A percentile compares a stretch with the other conserved stretches of the same genome.
Conservation (phyloP, 2,888 invertebrate genomes). For the Emmelina monodactyla region DNA sequence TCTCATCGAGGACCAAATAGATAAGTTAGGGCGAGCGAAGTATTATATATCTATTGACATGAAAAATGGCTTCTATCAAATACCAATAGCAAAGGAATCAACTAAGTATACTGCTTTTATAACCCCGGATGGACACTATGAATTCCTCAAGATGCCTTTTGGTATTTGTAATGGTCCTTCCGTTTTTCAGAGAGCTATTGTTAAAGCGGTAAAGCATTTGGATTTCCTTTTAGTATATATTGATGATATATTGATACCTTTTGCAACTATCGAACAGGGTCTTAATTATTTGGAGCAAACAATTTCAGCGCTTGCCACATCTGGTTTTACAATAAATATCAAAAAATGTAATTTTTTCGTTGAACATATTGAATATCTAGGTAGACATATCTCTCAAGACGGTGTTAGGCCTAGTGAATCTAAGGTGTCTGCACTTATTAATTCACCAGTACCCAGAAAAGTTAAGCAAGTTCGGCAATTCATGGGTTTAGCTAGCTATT, state of each 20-base stretch:
- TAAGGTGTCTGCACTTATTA: conserved; percentile 14
- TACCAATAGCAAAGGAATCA: conserved; percentile 9
- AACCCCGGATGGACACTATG: conserved; percentile 14
- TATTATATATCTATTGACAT: conserved; percentile 14
- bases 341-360: conserved; percentile 18
- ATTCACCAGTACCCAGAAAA: conserved; percentile 12
- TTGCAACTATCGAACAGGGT: conserved; percentile 10
- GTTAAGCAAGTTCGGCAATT: conserved; percentile 18
- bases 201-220: conserved; percentile 13
- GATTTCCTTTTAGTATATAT: conserved; percentile 15
- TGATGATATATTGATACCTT: conserved; percentile 16
- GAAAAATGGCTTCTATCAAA: conserved; percentile 15
- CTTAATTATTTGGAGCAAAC: conserved; percentile 11
- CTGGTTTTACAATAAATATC: conserved; percentile 13
- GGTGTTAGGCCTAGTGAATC: conserved; percentile 16
- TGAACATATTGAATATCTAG: conserved; percentile 16
- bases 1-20: conserved; percentile 17
- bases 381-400: conserved; percentile 14
- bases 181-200: conserved; percentile 16
- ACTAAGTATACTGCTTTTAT: conserved; percentile 15
- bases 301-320: conserved; percentile 3
- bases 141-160: conserved; percentile 18
- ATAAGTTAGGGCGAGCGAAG: conserved; percentile 14
- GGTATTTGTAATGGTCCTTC: conserved; percentile 16
- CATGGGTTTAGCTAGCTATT: conserved; percentile 20